Evolutionary conservation across 2,797 vertebrate genomes (phyloP), one percentile per base, ranked within the genome.

Genomic region (Takifugu ocellatus): DNA sequence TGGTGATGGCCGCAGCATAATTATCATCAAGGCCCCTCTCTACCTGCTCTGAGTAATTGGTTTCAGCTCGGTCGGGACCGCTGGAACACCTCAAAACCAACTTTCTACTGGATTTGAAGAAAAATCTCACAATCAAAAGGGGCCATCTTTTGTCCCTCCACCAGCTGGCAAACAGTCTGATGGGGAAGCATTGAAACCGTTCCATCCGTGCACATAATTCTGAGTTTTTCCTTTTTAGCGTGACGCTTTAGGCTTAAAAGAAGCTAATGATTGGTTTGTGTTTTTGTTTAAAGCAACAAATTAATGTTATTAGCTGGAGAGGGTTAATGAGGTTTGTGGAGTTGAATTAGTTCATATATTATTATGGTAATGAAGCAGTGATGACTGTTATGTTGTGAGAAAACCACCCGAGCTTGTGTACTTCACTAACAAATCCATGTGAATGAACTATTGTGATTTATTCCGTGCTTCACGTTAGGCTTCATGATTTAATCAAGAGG

Each of bases 81-180:
- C 67, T 61, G 58, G 25, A 60, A 39, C 54, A 46, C 63, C 62
- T 68, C 60, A 29, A 73, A 75, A 75, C 50, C 27, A 73, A 63
- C 74, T 59, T 61, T 76, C 59, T 65, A 31, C 48, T 46, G 43
- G 16, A 72, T 72, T 59, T 36, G 62, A 68, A 78, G 60, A 86
- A 82, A 70, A 63, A 74, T 74, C 49, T 52, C 54, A 36, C 27
- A 21, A 63, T 70, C 64, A 59, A 51, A 21, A 48, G 60, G 68
- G 26, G 43, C 65, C 43, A 77, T 72, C 56, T 67, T 74, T 73
- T 74, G 73, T 81, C 59, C 77, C 51, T 66, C 63, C 61, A 76
- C 58, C 75, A 76, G 85, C 75, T 82, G 75, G 82, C 60, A 82
- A 83, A 79, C 58, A 75, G 64, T 81, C 78, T 66, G 26, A 75